These are phyloP conservation scores for Gorsachius goisagi DNA, from an alignment of 2,113 vertebrate genomes.

Conservation along the genomic window DNA sequence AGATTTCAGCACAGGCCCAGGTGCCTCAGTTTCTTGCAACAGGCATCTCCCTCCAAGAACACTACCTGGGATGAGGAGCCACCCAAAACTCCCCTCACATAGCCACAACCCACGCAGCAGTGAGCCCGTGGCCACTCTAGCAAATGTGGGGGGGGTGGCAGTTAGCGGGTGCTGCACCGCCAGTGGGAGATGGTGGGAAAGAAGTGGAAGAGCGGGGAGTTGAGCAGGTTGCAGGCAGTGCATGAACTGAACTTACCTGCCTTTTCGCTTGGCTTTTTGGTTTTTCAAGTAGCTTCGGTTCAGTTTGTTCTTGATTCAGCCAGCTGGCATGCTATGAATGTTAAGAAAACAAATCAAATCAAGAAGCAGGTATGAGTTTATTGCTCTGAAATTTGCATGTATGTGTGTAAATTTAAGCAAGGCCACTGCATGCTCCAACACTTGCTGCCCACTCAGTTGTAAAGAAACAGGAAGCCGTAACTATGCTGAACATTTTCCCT, in stretches of 20 bases:
- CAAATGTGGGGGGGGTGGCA: background rate
- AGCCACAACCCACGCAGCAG: background rate
- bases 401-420: background rate
- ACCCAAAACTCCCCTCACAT: background rate
- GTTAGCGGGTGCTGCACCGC: background rate
- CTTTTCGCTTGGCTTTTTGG: accelerated
- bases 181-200: background rate
- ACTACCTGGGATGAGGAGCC: background rate
- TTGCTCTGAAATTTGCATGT: background rate
- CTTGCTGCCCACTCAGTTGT: background rate
- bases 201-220: background rate
- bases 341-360: background rate
- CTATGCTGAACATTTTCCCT: accelerated
- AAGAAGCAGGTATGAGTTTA: background rate
- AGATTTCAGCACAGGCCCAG: background rate
- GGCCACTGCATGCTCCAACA: background rate
- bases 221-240: background rate
- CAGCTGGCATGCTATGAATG: background rate
- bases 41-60: background rate
- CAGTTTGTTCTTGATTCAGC: background rate
- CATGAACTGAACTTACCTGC: background rate
- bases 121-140: background rate
- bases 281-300: background rate
- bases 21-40: background rate
- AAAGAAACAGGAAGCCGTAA: background rate